Conservation (phyloP, 2,888 invertebrate species). For the Agrenia bidenticulata region DNA sequence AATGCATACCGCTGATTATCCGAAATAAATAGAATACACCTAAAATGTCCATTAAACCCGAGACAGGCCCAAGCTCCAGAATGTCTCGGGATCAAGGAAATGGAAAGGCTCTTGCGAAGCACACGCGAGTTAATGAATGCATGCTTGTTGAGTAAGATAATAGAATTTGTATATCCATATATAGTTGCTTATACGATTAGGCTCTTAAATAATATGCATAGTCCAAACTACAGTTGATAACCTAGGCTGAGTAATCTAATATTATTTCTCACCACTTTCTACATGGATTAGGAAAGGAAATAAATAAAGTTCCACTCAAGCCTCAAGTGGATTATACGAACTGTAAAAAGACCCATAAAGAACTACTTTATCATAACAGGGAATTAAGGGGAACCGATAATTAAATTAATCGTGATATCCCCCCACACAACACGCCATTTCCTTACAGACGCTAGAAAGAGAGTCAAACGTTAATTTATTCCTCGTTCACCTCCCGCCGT, state of each 20-base stretch:
- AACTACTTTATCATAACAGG: conserved; percentile 22
- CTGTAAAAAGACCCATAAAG: conserved; percentile 9
- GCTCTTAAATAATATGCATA: too few relatives aligned
- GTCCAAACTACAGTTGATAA: too few relatives aligned
- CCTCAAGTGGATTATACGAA: conserved; percentile 1
- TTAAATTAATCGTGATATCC: conserved; percentile 51
- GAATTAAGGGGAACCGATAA: conserved; percentile 52
- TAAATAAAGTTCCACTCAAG: conserved; percentile 22
- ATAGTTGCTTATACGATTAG: too few relatives aligned
- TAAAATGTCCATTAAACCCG: neutral
- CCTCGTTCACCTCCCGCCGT: neutral
- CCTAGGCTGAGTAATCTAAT: too few relatives aligned
- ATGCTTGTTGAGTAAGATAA: too few relatives aligned
- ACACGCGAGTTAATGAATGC: conserved; percentile 22
- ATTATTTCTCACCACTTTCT: too few relatives aligned
- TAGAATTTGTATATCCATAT: too few relatives aligned
- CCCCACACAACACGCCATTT: conserved; percentile 11
- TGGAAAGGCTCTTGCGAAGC: conserved; percentile 4
- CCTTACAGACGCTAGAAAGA: too few relatives aligned
- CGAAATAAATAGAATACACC: neutral
- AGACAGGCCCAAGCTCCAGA: conserved; percentile 1
- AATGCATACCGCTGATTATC: conserved; percentile 9
- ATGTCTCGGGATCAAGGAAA: neutral
- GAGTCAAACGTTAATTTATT: neutral
- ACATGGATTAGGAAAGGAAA: conserved; percentile 16